Evolutionary conservation across 53 echinoderm and acorn worm species (phyloP).

Genomic region (Paracentrotus lividus): DNA sequence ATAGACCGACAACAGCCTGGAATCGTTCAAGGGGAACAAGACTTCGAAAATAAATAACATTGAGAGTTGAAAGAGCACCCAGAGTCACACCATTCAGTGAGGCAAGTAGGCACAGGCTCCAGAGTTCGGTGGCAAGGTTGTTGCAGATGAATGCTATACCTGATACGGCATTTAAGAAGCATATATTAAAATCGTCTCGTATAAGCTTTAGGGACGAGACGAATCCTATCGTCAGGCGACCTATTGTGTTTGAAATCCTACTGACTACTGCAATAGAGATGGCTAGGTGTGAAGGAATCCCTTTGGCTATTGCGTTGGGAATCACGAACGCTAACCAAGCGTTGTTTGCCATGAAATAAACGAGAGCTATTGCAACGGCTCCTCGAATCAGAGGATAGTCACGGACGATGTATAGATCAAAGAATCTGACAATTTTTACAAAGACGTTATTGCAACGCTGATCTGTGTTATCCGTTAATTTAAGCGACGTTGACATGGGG

Average conservation of each 20-base stretch:
- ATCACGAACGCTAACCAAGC: background rate
- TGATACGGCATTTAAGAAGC: background rate
- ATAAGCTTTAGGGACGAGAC: background rate
- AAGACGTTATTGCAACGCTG: background rate
- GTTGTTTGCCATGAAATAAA: background rate
- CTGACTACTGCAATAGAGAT: background rate
- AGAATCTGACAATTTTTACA: background rate
- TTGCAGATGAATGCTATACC: conserved; percentile 2
- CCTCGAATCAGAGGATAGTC: background rate
- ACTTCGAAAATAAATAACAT: background rate
- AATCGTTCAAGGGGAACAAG: background rate
- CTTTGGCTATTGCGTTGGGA: background rate
- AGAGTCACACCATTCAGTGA: background rate
- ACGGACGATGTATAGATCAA: background rate
- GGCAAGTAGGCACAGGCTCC: background rate
- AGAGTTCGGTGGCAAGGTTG: background rate
- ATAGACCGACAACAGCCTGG: background rate
- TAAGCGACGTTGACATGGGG: background rate
- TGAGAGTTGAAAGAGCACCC: background rate
- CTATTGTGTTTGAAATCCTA: background rate
- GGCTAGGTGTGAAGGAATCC: background rate
- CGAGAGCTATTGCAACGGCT: background rate
- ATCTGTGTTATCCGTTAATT: background rate
- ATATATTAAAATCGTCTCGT: background rate
- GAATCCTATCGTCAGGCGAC: background rate